These are phyloP conservation scores for Panagrolaimus sp. DNA, from an alignment of 1,140 invertebrate genomes.

Conservation along the genomic window DNA sequence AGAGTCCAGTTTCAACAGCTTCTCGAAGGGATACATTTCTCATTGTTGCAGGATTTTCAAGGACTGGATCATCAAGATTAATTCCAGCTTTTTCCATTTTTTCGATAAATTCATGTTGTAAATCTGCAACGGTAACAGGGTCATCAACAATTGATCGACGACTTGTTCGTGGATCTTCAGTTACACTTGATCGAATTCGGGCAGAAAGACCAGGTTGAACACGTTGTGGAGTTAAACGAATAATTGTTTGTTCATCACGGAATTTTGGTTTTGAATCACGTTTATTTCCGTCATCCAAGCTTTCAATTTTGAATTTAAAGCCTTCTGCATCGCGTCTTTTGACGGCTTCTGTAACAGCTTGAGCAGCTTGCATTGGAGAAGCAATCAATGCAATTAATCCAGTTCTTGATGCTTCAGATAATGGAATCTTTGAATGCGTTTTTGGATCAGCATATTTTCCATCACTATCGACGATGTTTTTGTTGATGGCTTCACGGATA, in stretches of 20 bases:
- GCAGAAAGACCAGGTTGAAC: slow-evolving; percentile 53
- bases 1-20: slow-evolving; percentile 55
- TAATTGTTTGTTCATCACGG: slow-evolving; percentile 48
- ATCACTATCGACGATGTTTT: slow-evolving; percentile 46
- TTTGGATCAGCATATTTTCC: slow-evolving; percentile 63
- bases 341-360: slow-evolving; percentile 74
- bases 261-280: slow-evolving; percentile 26
- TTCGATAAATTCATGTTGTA: slow-evolving; percentile 55
- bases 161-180: slow-evolving; percentile 36
- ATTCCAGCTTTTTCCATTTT: slow-evolving; percentile 43
- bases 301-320: slow-evolving; percentile 55
- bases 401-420: slow-evolving; percentile 75
- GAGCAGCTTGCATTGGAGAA: slow-evolving; percentile 70
- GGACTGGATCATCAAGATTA: slow-evolving; percentile 50
- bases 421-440: slow-evolving; percentile 63
- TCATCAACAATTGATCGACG: slow-evolving; percentile 54
- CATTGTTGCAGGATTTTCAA: slow-evolving; percentile 54
- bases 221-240: slow-evolving; percentile 47
- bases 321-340: slow-evolving; percentile 63
- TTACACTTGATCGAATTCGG: slow-evolving; percentile 43
- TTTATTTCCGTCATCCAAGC: slow-evolving; percentile 35
- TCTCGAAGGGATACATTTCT: slow-evolving; percentile 52
- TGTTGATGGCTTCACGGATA: slow-evolving; percentile 52
- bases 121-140: slow-evolving; percentile 52
- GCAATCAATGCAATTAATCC: slow-evolving; percentile 74